These are phyloP conservation scores for Adelognathus sp. DNA, from an alignment of 2,888 invertebrate genomes.

Conservation along the genomic window DNA sequence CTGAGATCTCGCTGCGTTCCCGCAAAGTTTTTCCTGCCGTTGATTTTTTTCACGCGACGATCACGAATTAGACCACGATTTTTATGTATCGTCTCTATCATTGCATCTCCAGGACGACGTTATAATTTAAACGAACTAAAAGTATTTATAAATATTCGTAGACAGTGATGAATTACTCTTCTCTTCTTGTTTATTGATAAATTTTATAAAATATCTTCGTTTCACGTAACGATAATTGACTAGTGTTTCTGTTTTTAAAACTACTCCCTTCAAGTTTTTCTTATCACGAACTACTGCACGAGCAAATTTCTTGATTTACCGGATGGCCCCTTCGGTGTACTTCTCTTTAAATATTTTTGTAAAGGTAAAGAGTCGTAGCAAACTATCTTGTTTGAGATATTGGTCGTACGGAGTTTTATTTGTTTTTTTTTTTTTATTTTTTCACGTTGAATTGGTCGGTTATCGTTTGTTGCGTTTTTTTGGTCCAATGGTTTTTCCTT, in stretches of 20 bases:
- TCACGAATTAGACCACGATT: background rate
- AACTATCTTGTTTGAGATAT: constrained; percentile 49
- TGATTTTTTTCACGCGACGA: background rate
- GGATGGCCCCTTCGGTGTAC: constrained; percentile 32
- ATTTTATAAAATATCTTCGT: constrained; percentile 51
- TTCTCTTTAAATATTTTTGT: constrained; percentile 22
- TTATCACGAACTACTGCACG: constrained; percentile 2
- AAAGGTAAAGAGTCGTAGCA: constrained; percentile 53
- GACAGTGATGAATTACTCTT: background rate
- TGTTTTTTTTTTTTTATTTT: constrained; percentile 24
- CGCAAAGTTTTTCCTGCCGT: background rate
- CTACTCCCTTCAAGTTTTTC: constrained; percentile 1
- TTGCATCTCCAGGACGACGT: background rate
- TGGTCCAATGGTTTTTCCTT: background rate
- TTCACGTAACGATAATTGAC: constrained; percentile 54
- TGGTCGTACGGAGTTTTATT: constrained; percentile 38
- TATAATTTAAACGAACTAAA: background rate
- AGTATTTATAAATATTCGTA: constrained; percentile 20
- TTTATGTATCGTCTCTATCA: background rate
- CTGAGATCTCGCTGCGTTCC: background rate
- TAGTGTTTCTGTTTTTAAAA: constrained; percentile 3
- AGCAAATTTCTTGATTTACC: constrained; percentile 11
- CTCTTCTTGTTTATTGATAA: constrained; percentile 8
- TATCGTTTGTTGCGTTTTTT: constrained; percentile 22
- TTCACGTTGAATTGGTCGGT: constrained; percentile 38